Evolutionary conservation across 2,888 invertebrate species (phyloP).

Genomic region (Drosophila stalkeri): DNA sequence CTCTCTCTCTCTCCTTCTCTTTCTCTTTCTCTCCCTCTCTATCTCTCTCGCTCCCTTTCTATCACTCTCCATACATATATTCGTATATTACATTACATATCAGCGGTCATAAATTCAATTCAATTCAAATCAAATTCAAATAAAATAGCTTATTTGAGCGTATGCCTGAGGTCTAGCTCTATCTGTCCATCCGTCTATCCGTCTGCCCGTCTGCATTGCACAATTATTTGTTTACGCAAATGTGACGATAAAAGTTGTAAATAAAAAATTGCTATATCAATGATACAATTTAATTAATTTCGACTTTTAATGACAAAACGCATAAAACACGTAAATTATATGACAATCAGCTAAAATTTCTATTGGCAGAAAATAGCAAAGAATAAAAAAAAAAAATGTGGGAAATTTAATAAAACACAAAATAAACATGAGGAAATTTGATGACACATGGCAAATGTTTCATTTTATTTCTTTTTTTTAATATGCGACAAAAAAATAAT

Average conservation of each 20-base stretch:
- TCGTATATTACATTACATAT: conserved; percentile 20
- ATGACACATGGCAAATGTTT: conserved; percentile 5
- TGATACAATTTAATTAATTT: conserved; percentile 70
- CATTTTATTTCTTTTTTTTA: conserved; percentile 11
- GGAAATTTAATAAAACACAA: conserved; percentile 2
- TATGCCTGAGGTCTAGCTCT: not conserved
- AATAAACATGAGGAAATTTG: not conserved
- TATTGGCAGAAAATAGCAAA: not conserved
- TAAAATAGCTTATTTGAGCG: conserved; percentile 35
- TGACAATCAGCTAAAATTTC: conserved; percentile 24
- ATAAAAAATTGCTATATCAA: conserved; percentile 47
- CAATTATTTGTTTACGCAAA: conserved; percentile 55
- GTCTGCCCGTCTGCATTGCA: not conserved
- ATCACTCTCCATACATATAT: not conserved
- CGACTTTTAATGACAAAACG: conserved; percentile 44
- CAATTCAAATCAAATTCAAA: conserved; percentile 54
- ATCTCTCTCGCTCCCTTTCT: not conserved
- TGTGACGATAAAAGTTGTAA: conserved; percentile 46
- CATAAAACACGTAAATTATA: conserved; percentile 3
- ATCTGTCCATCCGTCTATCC: not conserved
- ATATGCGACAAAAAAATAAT: conserved; percentile 12
- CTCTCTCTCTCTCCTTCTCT: too few relatives aligned
- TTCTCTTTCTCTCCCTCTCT: too few relatives aligned
- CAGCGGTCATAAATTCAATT: conserved; percentile 59
- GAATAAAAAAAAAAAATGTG: not conserved